Evolutionary conservation across 1,140 invertebrate genomes (phyloP), one percentile per base, ranked within the genome.

Genomic region (Monomorium pharaonis): DNA sequence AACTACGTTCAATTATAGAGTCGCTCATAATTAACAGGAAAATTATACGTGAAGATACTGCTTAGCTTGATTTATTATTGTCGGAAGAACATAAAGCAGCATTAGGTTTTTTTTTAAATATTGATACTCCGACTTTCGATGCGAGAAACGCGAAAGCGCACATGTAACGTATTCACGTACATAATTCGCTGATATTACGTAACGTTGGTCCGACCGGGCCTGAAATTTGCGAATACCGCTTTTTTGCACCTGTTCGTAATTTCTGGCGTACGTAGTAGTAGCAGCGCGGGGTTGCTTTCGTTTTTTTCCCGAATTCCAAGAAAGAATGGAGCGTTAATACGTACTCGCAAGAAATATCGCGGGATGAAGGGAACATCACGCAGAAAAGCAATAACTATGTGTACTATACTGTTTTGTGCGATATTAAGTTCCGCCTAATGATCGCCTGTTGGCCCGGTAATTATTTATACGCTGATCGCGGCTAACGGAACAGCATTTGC

Each of bases 361-460:
- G n/a, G 24, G 49, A 27, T 62, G 69, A 77, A 54, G 42, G 54
- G 67, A 81, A 72, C 47, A 51, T 33, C 24, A 10, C 37, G 60
- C 33, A 27, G 60, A 62, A 76, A 76, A 81, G 85, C 80, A 80
- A 88, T 86, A 72, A 83, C 37, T 62, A 49, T 49, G 24, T 44
- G 49, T 51, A 18, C 37, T 42, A 37, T 37, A n/a, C 85, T 80
- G 67, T 81, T 89, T 89, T 86, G 78, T 67, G 77, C n/a, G 51
- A 85, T 72, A 89, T 89, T 83, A 89, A 86, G 85, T 85, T 75
- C 77, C 69, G 37, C 62, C 80, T 89, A 90, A 90, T 86, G 89
- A 87, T 77, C 54, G 76, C 75, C 76, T 69, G 85, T 75, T 87
- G 56, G 24, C 58, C 54, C 44, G 72, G n/a, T 87, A 90, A 90